These are phyloP conservation scores for Bombus sylvicola DNA, from an alignment of 1,140 invertebrate genomes.

Conservation along the genomic window DNA sequence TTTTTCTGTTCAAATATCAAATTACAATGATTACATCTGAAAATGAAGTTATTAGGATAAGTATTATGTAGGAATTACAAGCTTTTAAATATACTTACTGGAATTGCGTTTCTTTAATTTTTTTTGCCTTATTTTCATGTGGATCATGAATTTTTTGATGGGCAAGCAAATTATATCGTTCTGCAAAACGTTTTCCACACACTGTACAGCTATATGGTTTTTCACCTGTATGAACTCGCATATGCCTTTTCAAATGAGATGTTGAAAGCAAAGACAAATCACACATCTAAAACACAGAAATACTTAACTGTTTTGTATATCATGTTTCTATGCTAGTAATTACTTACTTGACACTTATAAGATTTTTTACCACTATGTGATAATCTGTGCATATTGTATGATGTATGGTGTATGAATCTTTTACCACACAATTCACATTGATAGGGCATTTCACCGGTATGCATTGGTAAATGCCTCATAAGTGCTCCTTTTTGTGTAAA, in stretches of 20 bases:
- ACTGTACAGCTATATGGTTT: slow-evolving; percentile 86
- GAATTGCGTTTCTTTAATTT: slow-evolving; percentile 69
- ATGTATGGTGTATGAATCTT: slow-evolving; percentile 87
- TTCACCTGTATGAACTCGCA: slow-evolving; percentile 87
- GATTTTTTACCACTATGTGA: slow-evolving; percentile 86
- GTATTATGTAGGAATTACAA: neutral
- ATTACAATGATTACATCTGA: slow-evolving; percentile 83
- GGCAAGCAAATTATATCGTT: slow-evolving; percentile 84
- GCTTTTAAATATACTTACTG: slow-evolving; percentile 56
- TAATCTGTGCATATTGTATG: slow-evolving; percentile 87
- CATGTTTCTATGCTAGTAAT: slow-evolving; percentile 81
- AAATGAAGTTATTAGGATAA: slow-evolving; percentile 44
- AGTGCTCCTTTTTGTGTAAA: slow-evolving; percentile 88
- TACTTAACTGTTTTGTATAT: neutral
- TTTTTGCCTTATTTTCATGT: slow-evolving; percentile 60
- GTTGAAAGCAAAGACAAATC: slow-evolving; percentile 84
- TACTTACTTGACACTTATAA: slow-evolving; percentile 85
- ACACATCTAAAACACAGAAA: slow-evolving; percentile 78
- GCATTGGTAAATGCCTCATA: slow-evolving; percentile 86
- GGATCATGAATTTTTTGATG: slow-evolving; percentile 81
- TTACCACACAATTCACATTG: slow-evolving; percentile 88
- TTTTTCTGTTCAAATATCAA: slow-evolving; percentile 75
- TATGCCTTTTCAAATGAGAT: slow-evolving; percentile 87
- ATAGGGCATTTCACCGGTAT: slow-evolving; percentile 87
- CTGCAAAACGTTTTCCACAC: slow-evolving; percentile 87